phyloP scores from a whole-genome alignment of 2,113 vertebrate species.

The Haemorhous mexicanus region DNA sequence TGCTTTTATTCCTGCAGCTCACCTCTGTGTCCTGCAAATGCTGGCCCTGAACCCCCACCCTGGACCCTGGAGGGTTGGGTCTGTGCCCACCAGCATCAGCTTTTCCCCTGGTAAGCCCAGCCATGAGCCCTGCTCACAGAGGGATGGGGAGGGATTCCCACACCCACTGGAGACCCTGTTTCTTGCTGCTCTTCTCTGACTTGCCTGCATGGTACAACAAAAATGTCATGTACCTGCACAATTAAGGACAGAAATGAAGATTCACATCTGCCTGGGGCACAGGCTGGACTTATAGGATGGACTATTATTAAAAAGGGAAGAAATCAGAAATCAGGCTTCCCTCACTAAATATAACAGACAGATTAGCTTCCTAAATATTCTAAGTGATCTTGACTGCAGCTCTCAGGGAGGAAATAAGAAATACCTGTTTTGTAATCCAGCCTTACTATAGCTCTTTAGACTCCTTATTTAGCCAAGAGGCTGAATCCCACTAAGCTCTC shows the following conservation, averaged over 20 bases:
- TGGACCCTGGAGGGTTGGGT: not conserved
- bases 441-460: conserved; percentile 15
- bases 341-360: not conserved
- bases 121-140: not conserved
- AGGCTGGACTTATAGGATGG: not conserved
- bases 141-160: not conserved
- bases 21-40: not conserved
- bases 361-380: not conserved
- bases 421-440: not conserved
- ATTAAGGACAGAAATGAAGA: not conserved
- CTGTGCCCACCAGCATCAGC: not conserved
- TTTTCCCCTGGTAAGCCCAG: not conserved
- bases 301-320: not conserved
- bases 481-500: not conserved
- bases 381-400: not conserved
- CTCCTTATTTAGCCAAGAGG: conserved; percentile 17
- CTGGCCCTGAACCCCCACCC: not conserved
- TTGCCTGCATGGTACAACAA: not conserved
- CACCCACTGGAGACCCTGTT: fast-evolving
- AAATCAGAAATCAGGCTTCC: not conserved
- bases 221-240: not conserved
- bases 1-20: not conserved
- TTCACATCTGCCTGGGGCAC: not conserved
- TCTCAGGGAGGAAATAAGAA: conserved; percentile 1
- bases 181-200: not conserved